Evolutionary conservation across 2,113 vertebrate species (phyloP).

Genomic region (Gallinago paraguaiae): DNA sequence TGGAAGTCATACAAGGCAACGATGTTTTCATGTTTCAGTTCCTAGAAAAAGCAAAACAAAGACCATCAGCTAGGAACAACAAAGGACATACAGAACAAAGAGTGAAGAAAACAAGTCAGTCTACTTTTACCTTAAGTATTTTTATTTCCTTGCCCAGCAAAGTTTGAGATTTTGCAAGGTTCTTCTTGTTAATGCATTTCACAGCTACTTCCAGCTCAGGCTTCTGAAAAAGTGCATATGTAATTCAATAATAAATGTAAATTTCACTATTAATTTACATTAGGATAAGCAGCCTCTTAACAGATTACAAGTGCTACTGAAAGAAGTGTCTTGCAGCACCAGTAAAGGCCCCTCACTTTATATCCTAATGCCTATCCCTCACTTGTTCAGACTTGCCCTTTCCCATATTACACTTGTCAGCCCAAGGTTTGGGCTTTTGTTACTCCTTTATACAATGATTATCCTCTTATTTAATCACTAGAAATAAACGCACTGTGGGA

Average conservation of each 20-base stretch:
- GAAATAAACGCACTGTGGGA: conserved; percentile 17
- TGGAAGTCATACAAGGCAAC: conserved; percentile 95
- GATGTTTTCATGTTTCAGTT: conserved; percentile 96
- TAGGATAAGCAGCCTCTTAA: background rate
- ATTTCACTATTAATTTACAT: background rate
- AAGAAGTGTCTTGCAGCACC: background rate
- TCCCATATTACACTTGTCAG: background rate
- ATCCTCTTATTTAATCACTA: conserved; percentile 56
- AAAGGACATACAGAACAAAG: background rate
- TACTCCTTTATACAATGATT: background rate
- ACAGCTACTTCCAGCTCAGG: conserved; percentile 92
- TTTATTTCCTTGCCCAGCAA: conserved; percentile 95
- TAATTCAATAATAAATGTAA: background rate
- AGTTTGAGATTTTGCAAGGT: conserved; percentile 91
- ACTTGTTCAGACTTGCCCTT: conserved; percentile 65
- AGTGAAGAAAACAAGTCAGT: background rate
- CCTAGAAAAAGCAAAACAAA: conserved; percentile 76
- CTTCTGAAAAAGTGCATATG: conserved; percentile 79
- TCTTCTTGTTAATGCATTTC: conserved; percentile 98
- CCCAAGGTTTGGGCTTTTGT: background rate
- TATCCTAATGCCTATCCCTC: background rate
- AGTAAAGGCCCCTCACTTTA: background rate
- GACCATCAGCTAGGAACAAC: background rate
- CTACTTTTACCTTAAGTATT: conserved; percentile 89
- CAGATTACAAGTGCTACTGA: background rate